A percentile compares a stretch with the other conserved stretches of the same genome.
These are phyloP conservation scores for Hirtodrosophila confusa DNA, from an alignment of 2,888 invertebrate species.

Conservation along the genomic window DNA sequence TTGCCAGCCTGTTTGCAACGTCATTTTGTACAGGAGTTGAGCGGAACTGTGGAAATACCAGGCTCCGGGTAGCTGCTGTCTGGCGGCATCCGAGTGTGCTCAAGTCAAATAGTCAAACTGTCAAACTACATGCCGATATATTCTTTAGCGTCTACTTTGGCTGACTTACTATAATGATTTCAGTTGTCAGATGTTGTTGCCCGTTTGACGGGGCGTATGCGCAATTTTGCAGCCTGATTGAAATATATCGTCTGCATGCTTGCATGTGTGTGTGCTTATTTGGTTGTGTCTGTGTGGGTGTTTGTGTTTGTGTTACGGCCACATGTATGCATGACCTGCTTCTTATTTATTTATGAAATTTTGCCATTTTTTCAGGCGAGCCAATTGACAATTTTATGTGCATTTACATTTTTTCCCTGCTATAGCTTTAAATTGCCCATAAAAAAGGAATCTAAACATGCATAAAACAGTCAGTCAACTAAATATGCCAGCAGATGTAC, in stretches of 20 bases:
- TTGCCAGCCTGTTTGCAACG: conserved; percentile 46
- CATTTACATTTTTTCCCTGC: conserved; percentile 35
- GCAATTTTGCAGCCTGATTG: conserved; percentile 66
- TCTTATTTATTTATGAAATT: conserved; percentile 71
- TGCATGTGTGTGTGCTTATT: conserved; percentile 16
- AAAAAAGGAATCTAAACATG: neutral
- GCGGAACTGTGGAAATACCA: conserved; percentile 22
- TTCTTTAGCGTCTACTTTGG: conserved; percentile 64
- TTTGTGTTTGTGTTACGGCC: conserved; percentile 18
- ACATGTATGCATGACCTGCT: conserved; percentile 53
- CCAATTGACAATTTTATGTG: conserved; percentile 56
- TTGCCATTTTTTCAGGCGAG: conserved; percentile 41
- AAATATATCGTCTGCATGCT: conserved; percentile 60
- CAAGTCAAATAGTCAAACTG: conserved; percentile 79
- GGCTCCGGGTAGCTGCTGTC: conserved; percentile 34
- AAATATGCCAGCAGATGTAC: too few relatives aligned
- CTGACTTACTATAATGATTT: conserved; percentile 68
- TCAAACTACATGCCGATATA: conserved; percentile 72
- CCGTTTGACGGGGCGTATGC: conserved; percentile 62
- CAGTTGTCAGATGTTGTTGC: conserved; percentile 58
- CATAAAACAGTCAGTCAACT: neutral
- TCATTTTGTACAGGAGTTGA: conserved; percentile 42
- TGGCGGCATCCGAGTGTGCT: conserved; percentile 56
- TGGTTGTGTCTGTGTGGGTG: conserved; percentile 9
- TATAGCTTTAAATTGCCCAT: conserved; percentile 11